Conservation (phyloP, 2,113 vertebrate species). For the Excalfactoria chinensis region DNA sequence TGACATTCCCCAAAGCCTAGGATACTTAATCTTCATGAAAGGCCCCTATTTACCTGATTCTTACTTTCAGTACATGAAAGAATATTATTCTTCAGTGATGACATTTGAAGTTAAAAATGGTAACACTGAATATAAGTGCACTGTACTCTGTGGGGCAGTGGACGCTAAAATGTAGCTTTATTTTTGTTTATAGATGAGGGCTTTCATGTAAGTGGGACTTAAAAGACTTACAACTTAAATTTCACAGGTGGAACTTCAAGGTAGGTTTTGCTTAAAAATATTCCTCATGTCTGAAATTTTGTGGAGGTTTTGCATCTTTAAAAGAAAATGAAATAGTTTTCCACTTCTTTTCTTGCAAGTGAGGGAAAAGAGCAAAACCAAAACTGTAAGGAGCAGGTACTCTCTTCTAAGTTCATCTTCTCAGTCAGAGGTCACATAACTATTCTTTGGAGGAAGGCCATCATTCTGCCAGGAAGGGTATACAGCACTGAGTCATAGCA, state of each 20-base stretch:
- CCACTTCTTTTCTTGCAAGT: not conserved
- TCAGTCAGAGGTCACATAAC: not conserved
- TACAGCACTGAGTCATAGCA: not conserved
- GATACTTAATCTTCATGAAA: no score
- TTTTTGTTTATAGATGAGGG: not conserved
- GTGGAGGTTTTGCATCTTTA: not conserved
- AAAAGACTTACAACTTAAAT: not conserved
- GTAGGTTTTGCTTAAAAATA: not conserved
- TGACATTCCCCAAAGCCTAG: no score
- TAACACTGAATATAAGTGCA: not conserved
- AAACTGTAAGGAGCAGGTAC: not conserved
- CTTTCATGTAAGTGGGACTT: not conserved
- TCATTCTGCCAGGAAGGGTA: not conserved
- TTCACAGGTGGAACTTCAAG: not conserved
- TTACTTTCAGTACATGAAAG: no score
- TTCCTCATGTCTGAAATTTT: not conserved
- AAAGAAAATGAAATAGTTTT: not conserved
- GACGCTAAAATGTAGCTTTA: not conserved
- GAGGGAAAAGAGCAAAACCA: not conserved
- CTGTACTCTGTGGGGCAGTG: not conserved
- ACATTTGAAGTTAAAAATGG: not conserved
- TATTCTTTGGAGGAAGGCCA: not conserved
- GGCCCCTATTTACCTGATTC: no score
- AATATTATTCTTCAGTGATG: not conserved
- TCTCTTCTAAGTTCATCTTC: not conserved